Base-by-base conservation (phyloP, 2,888 invertebrate genomes). In the Heliconius hortense region DNA sequence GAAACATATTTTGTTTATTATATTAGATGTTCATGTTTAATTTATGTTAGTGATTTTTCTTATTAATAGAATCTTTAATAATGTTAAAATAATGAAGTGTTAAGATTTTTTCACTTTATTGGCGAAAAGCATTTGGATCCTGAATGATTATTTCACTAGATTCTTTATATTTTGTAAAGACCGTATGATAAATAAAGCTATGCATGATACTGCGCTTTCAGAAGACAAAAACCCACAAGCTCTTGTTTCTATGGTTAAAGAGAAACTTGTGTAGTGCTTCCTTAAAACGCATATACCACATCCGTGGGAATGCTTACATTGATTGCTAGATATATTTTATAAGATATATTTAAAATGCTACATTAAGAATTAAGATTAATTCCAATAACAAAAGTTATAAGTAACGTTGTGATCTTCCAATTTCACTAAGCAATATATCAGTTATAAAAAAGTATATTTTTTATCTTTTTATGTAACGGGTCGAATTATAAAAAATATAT, bases 1-100 rank as follows among this genome's bases (percentile, higher is more conserved):
- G 35, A 15, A 35, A 56, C 26, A 5, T 48, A 21, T 48, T 77
- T 72, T 73, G 66, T 75, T 73, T 70, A 70, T 73, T 71, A 28
- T 43, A 62, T 3, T 71, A 24, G 35, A n/a, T 24, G 11, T 71
- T 21, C 39, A 2, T 60, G 24, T 59, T 31, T 21, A 28, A 11
- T 26, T 28, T 69, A 48, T n/a, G 24, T 53, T 39, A n/a, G 1
- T 31, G 31, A 0, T 35, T 56, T 69, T n/a, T 11, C 28, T 11
- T 53, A 15, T 68, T 28, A 35, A 15, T 31, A 64, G 8, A 21
- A 31, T 5, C 21, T 64, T 13, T 48, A 13, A 18, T 48, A 18
- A 48, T 48, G 43, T 18, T 48, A 48, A 48, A 15, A 48, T 48
- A 48, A 48, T 5, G 15, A 18, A 48, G 5, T 48, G 18, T 48